Evolutionary conservation across 2,888 invertebrate genomes (phyloP).

Genomic region (Tinea pellionella): DNA sequence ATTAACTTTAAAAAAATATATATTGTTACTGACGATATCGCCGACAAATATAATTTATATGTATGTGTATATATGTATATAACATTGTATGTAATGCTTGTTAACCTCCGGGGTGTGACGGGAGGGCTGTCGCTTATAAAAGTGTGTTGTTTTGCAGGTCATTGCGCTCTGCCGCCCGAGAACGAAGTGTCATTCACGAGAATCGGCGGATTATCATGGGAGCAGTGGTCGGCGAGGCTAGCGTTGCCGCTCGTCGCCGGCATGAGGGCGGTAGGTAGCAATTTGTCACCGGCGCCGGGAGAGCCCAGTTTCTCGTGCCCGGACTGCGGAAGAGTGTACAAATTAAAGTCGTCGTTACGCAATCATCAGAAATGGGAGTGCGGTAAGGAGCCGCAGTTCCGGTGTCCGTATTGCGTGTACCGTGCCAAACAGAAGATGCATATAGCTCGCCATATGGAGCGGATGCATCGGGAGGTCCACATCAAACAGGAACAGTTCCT

Average conservation of each 20-base stretch:
- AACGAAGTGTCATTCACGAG: constrained; percentile 81
- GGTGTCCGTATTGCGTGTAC: constrained; percentile 86
- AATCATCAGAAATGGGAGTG: constrained; percentile 90
- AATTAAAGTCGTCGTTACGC: constrained; percentile 85
- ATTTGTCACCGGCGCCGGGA: constrained; percentile 35
- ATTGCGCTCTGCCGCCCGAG: constrained; percentile 47
- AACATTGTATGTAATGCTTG: constrained; percentile 51
- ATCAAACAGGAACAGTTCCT: constrained; percentile 60
- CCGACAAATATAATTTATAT: constrained; percentile 21
- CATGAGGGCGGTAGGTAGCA: constrained; percentile 56
- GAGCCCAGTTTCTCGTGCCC: constrained; percentile 79
- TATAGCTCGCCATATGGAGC: constrained; percentile 84
- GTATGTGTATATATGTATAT: constrained; percentile 31
- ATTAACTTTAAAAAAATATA: too few species aligned
- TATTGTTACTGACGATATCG: not conserved
- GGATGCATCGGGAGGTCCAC: constrained; percentile 80
- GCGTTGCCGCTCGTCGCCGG: constrained; percentile 76
- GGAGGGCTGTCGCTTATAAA: not conserved
- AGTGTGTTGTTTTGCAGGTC: constrained; percentile 21
- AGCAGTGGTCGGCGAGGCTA: constrained; percentile 80
- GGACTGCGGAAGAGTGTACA: constrained; percentile 87
- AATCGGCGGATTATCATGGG: constrained; percentile 77
- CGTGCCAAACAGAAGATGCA: constrained; percentile 88
- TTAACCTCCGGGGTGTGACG: constrained; percentile 17
- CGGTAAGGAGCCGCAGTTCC: constrained; percentile 86